Conservation (phyloP, 2,113 vertebrate genomes). For the Notarius lentiginosus region DNA sequence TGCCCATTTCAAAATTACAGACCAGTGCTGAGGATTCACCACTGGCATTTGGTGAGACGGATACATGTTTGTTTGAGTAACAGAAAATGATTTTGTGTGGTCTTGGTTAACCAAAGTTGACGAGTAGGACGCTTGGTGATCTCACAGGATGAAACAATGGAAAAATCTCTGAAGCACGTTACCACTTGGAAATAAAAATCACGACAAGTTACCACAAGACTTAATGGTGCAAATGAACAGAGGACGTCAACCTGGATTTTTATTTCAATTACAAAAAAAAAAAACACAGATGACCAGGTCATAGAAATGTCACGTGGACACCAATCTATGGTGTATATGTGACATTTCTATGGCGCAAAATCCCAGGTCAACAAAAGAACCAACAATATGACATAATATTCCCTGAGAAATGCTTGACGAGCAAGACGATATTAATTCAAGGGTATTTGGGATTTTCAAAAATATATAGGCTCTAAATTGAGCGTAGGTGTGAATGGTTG, state of each 20-base stretch:
- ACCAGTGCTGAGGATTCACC: constrained; percentile 32
- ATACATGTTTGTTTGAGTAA: constrained; percentile 34
- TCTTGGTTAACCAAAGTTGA: constrained; percentile 34
- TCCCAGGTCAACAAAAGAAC: background rate
- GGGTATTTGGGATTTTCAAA: background rate
- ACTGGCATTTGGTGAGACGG: constrained; percentile 20
- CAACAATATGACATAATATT: background rate
- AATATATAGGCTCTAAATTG: background rate
- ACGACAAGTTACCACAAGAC: background rate
- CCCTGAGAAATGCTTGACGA: background rate
- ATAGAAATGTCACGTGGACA: background rate
- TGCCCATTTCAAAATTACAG: constrained; percentile 43
- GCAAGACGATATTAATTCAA: background rate
- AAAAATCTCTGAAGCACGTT: background rate
- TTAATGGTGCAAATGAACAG: background rate
- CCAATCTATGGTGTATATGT: background rate
- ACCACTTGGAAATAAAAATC: background rate
- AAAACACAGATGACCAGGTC: background rate
- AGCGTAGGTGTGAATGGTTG: too few species aligned
- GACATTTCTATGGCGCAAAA: background rate
- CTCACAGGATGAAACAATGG: constrained; percentile 29
- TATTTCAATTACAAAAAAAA: background rate
- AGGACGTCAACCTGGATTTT: background rate
- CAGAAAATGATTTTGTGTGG: constrained; percentile 33
- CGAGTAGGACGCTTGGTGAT: constrained; percentile 5